Percentiles rank a stretch among this genome's conserved stretches.
Evolutionary conservation across 2,113 vertebrate genomes (phyloP).

Genomic region (Zosterops hypoxanthus): DNA sequence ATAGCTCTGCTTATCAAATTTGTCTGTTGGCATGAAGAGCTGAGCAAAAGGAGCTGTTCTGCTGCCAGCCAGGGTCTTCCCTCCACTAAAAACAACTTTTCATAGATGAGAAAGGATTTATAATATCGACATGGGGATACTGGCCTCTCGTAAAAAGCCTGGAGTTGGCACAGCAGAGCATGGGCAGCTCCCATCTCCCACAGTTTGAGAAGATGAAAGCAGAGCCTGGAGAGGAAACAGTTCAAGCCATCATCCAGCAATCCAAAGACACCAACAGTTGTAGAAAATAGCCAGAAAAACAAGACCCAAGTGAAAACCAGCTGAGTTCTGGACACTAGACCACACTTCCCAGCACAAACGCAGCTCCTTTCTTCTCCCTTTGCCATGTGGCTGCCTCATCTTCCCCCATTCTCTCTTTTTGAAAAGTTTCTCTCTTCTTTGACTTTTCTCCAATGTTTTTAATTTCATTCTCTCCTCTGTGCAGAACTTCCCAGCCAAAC

Average conservation of each 20-base stretch:
- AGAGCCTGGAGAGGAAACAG: neutral
- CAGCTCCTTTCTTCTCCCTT: neutral
- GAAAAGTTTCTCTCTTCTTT: neutral
- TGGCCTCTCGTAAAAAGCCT: neutral
- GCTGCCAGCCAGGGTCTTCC: neutral
- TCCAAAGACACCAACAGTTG: neutral
- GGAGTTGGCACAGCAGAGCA: neutral
- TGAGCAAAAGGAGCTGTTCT: neutral
- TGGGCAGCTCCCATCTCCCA: neutral
- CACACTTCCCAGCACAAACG: neutral
- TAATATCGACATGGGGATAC: neutral
- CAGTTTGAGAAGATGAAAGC: neutral
- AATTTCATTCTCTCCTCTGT: neutral
- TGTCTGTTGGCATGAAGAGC: neutral
- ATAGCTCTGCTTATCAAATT: neutral
- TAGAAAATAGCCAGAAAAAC: neutral
- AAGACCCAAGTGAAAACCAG: neutral
- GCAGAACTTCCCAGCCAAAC: neutral
- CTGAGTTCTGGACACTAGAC: neutral
- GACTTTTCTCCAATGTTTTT: neutral
- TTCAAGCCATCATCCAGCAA: neutral
- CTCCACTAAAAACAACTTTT: neutral
- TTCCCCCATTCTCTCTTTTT: neutral
- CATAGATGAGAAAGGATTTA: neutral
- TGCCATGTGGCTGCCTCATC: neutral